Evolutionary conservation across 2,888 invertebrate genomes (phyloP).

Genomic region (Amiota mariae): DNA sequence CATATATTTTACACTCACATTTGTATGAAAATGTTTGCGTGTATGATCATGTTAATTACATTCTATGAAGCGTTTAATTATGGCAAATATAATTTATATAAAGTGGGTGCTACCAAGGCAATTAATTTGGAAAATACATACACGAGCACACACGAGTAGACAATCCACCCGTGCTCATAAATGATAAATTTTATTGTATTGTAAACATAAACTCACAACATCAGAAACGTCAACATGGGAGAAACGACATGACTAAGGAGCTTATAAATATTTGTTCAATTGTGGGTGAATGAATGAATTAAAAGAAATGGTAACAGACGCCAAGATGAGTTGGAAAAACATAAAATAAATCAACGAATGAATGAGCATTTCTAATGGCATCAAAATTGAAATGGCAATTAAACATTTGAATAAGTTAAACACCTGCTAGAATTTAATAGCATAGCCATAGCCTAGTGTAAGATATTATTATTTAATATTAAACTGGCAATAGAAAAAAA

Average conservation of each 20-base stretch:
- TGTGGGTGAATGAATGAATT: background rate
- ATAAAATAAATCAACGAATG: background rate
- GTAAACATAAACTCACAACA: too few relatives aligned
- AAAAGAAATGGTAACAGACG: background rate
- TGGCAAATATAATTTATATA: background rate
- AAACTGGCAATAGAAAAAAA: too few relatives aligned
- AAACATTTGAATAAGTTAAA: constrained; percentile 5
- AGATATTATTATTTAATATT: too few relatives aligned
- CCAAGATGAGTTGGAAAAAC: too few relatives aligned
- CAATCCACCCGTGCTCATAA: background rate
- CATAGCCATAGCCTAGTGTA: too few relatives aligned
- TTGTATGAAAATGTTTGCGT: constrained; percentile 10
- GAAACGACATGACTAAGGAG: background rate
- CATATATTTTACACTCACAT: background rate
- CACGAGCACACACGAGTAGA: too few relatives aligned
- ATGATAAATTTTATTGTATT: too few relatives aligned
- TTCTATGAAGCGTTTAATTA: constrained; percentile 20
- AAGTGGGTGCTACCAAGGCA: constrained; percentile 6
- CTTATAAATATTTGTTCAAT: constrained; percentile 13
- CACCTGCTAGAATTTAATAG: background rate
- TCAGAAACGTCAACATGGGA: too few relatives aligned
- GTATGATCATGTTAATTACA: constrained; percentile 33
- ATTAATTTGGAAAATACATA: constrained; percentile 18
- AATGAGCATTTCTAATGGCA: background rate
- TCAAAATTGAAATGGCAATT: constrained; percentile 14